These are phyloP conservation scores for Dichetophora obliterata DNA, from an alignment of 2,888 invertebrate genomes.

Conservation along the genomic window DNA sequence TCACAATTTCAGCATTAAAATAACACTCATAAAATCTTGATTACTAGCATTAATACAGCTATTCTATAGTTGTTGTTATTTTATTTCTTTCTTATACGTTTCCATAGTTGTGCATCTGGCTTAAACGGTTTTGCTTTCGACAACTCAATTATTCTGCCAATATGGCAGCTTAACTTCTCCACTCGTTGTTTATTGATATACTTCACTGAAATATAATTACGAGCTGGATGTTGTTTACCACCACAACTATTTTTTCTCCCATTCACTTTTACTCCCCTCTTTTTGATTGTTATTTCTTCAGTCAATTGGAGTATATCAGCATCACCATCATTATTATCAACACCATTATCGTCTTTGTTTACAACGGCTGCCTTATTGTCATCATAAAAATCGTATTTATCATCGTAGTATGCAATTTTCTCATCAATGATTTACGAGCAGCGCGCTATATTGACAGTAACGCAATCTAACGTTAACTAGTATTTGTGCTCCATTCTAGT, in stretches of 20 bases:
- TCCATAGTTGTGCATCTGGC: background rate
- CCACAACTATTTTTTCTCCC: background rate
- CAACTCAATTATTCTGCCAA: background rate
- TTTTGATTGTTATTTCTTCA: no score
- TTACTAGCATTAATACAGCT: slow-evolving; percentile 29
- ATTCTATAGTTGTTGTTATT: slow-evolving; percentile 10
- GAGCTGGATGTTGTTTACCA: no score
- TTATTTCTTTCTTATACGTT: background rate
- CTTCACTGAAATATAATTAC: slow-evolving; percentile 9
- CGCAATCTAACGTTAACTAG: background rate
- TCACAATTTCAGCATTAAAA: slow-evolving; percentile 33
- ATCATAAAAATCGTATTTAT: slow-evolving; percentile 31
- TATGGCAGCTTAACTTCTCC: background rate
- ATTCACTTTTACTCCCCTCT: background rate
- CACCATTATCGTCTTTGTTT: no score
- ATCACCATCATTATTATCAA: no score
- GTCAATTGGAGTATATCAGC: no score
- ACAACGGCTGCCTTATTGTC: slow-evolving; percentile 8
- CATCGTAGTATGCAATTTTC: slow-evolving; percentile 42
- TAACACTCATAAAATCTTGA: slow-evolving; percentile 43
- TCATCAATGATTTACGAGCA: slow-evolving; percentile 41
- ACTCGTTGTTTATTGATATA: slow-evolving; percentile 27
- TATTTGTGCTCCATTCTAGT: background rate
- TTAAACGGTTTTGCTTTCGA: background rate
- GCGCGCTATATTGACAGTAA: background rate